Evolutionary conservation across 2,888 invertebrate species (phyloP).

Genomic region (Cylloceria caligata): DNA sequence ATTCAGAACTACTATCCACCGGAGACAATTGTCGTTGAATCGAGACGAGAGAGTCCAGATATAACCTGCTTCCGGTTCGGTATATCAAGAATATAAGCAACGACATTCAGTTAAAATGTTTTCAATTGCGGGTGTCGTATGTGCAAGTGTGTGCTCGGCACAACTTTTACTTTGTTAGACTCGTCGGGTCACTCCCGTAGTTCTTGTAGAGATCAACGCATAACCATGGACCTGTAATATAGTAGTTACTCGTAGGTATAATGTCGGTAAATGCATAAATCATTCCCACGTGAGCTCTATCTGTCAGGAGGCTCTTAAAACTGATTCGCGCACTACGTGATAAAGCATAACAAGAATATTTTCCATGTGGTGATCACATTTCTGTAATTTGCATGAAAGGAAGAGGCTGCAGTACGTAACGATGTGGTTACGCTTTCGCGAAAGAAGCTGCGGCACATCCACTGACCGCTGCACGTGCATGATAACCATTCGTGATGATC

Average conservation of each 20-base stretch:
- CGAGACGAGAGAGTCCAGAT: slow-evolving; percentile 26
- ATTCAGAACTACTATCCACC: neutral
- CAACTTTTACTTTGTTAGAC: slow-evolving; percentile 62
- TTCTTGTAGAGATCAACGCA: slow-evolving; percentile 22
- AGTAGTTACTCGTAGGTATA: neutral
- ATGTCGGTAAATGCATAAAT: slow-evolving; percentile 22
- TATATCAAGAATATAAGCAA: neutral
- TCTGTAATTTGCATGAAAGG: neutral
- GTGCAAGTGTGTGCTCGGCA: neutral
- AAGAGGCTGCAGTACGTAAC: slow-evolving; percentile 18
- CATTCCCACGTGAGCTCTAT: neutral
- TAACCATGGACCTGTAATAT: neutral
- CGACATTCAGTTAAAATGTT: slow-evolving; percentile 21
- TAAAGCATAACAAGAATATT: slow-evolving; percentile 7
- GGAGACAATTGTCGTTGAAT: neutral
- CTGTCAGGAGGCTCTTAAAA: neutral
- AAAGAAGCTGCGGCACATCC: slow-evolving; percentile 34
- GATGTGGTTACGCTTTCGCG: slow-evolving; percentile 39
- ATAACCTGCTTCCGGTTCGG: slow-evolving; percentile 24
- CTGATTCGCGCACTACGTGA: neutral
- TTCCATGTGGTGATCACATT: neutral
- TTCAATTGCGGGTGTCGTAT: slow-evolving; percentile 9
- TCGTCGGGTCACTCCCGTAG: slow-evolving; percentile 49
- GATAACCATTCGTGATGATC: slow-evolving; percentile 15
- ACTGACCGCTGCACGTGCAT: slow-evolving; percentile 13